Conservation (phyloP, 2,888 invertebrate species). For the Hydropsyche betteni region DNA sequence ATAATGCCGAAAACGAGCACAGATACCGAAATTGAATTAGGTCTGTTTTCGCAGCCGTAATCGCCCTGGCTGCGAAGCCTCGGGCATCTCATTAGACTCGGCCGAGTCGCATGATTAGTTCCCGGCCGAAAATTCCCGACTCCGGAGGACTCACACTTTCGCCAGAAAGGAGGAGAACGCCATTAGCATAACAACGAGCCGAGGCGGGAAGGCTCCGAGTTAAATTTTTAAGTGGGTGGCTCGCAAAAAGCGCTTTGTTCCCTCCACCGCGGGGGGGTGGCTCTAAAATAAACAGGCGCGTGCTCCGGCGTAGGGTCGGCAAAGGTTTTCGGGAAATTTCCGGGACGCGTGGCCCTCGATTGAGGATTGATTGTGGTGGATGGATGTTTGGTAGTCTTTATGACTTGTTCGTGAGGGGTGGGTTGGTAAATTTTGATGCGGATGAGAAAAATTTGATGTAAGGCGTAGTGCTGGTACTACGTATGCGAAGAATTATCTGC, state of each 20-base stretch:
- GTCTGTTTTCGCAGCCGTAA: conserved; percentile 21
- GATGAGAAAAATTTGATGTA: too few species aligned
- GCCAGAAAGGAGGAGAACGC: not conserved
- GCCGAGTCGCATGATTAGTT: conserved; percentile 31
- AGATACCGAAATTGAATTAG: conserved; percentile 10
- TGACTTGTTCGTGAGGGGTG: too few species aligned
- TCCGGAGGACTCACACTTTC: not conserved
- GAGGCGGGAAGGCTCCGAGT: not conserved
- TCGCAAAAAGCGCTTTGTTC: conserved; percentile 25
- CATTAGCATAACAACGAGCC: conserved; percentile 31
- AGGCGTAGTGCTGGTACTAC: too few species aligned
- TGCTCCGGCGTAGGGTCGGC: not conserved
- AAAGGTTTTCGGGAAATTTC: too few species aligned
- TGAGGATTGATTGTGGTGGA: too few species aligned
- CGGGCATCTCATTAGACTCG: conserved; percentile 25
- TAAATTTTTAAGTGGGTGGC: conserved; percentile 24
- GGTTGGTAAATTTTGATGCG: too few species aligned
- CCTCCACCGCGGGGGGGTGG: not conserved
- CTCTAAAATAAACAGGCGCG: conserved; percentile 34
- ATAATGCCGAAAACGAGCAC: too few species aligned
- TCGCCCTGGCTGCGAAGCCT: not conserved
- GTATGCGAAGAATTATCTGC: too few species aligned
- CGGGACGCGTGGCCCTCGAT: too few species aligned
- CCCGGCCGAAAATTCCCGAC: not conserved
- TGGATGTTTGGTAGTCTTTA: too few species aligned